phyloP scores from a whole-genome alignment of 2,113 vertebrate species.

The Oostethus manadensis region DNA sequence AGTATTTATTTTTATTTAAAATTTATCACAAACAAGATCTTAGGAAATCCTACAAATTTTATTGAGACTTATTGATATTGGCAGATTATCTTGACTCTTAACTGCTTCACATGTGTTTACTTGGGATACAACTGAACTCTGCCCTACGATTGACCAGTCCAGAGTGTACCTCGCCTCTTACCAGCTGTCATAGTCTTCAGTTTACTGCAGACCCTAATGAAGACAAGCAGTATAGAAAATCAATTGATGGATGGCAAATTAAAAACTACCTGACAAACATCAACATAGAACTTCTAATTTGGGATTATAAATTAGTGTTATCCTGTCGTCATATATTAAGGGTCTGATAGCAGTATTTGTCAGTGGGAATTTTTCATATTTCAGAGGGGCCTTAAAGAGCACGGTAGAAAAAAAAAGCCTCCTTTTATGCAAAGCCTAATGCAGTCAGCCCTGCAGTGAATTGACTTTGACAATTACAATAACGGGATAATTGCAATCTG shows the following conservation, averaged over 20 bases:
- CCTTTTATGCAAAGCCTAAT: constrained; percentile 20
- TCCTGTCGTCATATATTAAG: not conserved
- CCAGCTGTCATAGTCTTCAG: too few species aligned
- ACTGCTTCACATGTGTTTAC: constrained; percentile 1
- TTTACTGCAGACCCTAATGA: too few species aligned
- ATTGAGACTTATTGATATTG: constrained; percentile 1
- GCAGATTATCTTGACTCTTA: not conserved
- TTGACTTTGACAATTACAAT: constrained; percentile 75
- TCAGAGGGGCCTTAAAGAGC: constrained; percentile 14
- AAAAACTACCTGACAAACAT: too few species aligned
- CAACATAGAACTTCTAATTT: too few species aligned
- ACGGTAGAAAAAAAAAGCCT: constrained; percentile 4
- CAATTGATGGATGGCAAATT: too few species aligned
- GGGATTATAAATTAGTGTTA: too few species aligned
- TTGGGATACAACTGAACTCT: not conserved
- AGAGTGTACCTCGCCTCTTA: too few species aligned
- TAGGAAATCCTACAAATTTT: not conserved
- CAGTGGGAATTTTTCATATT: not conserved
- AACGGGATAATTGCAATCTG: constrained; percentile 73
- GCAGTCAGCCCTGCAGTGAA: constrained; percentile 46
- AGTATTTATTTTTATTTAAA: not conserved
- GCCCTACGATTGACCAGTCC: not conserved
- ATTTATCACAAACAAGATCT: not conserved
- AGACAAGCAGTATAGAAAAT: too few species aligned
- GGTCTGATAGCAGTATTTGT: too few species aligned